A percentile compares a stretch with the other conserved stretches of the same genome.
Evolutionary conservation across 2,888 invertebrate genomes (phyloP).

Genomic region (Xestia rhomboidea): DNA sequence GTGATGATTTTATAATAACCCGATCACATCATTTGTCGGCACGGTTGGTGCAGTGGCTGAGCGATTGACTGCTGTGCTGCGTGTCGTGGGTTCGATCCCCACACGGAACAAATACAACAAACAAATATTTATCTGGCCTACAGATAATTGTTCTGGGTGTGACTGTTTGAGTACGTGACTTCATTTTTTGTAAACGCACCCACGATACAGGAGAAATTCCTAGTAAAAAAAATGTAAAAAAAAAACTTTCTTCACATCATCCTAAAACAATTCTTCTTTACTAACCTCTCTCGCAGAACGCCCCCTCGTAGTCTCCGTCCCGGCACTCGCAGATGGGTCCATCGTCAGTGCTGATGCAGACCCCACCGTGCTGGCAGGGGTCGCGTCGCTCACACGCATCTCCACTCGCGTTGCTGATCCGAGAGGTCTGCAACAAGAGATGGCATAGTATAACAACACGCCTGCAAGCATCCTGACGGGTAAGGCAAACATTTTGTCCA

Average conservation of each 20-base stretch:
- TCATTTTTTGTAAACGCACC: no score
- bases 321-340: slow-evolving; percentile 99
- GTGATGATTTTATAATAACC: neutral
- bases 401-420: slow-evolving; percentile 94
- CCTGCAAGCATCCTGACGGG: no score
- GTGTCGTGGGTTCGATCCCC: no score
- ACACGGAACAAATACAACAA: no score
- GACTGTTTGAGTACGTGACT: no score
- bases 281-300: slow-evolving; percentile 98
- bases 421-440: slow-evolving; percentile 85
- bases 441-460: neutral
- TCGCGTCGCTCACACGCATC: slow-evolving; percentile 96
- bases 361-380: slow-evolving; percentile 98
- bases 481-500: neutral
- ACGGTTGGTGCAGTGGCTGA: no score
- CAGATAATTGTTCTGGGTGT: no score
- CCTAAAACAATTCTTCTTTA: slow-evolving; percentile 14
- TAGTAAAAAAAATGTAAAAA: no score
- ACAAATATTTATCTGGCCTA: no score
- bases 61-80: no score
- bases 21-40: neutral
- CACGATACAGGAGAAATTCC: no score
- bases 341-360: slow-evolving; percentile 98
- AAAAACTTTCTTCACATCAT: no score
- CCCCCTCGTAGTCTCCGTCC: slow-evolving; percentile 97